Evolutionary conservation across 2,888 invertebrate genomes (phyloP).

Genomic region (Sphaerophoria rueppellii): DNA sequence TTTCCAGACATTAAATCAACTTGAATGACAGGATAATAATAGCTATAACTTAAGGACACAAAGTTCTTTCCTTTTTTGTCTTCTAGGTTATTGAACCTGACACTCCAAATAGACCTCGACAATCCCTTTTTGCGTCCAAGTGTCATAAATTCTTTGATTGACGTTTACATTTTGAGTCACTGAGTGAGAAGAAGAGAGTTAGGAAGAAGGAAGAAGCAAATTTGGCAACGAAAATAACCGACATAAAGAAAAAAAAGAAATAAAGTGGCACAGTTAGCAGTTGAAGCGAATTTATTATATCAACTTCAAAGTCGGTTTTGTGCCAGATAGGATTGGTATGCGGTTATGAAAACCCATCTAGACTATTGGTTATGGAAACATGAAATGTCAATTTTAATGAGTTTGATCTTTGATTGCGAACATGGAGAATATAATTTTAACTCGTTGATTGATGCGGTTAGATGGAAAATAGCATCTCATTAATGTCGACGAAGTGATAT

Average conservation of each 20-base stretch:
- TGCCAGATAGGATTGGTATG: conserved; percentile 23
- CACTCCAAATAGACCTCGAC: not conserved
- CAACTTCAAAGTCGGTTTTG: not conserved
- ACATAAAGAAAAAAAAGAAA: not conserved
- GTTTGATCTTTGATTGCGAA: conserved; percentile 15
- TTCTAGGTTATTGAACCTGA: conserved; percentile 54
- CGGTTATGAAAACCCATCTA: conserved; percentile 23
- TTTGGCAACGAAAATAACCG: conserved; percentile 56
- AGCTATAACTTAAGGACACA: not conserved
- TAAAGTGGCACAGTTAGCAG: conserved; percentile 29
- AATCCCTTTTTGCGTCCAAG: conserved; percentile 27
- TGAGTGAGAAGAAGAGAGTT: not conserved
- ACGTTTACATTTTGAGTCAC: conserved; percentile 40
- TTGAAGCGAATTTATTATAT: conserved; percentile 35
- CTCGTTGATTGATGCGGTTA: conserved; percentile 1
- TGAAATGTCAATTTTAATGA: conserved; percentile 28
- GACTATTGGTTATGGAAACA: not conserved
- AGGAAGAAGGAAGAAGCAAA: conserved; percentile 14
- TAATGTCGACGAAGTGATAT: not conserved
- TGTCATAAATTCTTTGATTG: conserved; percentile 59
- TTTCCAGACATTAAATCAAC: conserved; percentile 65
- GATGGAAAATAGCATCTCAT: not conserved
- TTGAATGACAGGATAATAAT: conserved; percentile 52
- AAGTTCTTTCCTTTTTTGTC: not conserved
- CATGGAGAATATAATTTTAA: conserved; percentile 12